Base-by-base conservation (phyloP, 2,888 invertebrate genomes). In the Frankliniella fusca region DNA sequence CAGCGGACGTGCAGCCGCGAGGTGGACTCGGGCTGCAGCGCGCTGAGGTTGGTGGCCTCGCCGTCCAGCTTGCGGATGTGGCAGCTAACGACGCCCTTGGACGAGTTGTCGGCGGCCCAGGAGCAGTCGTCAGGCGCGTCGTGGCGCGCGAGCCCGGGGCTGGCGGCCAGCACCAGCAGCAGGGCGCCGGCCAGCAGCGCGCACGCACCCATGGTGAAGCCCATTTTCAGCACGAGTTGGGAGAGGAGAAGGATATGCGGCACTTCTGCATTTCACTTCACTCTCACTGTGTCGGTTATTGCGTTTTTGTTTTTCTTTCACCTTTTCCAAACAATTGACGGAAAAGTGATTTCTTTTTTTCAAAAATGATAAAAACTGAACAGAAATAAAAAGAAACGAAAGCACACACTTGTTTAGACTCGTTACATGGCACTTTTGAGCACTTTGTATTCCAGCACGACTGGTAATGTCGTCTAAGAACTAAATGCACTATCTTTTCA, bases 1-100 rank as follows among this genome's bases (percentile, higher is more conserved):
- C 96, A 96, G 86, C 92, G 92, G 84, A 97, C 91, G 85, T 92
- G 91, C 84, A 97, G 89, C 84, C 91, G 92, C 84, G 92, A 92
- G 80, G 95, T 93, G 81, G 93, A 92, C 87, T 95, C 95, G 79
- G 93, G 90, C 83, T 89, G 89, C 81, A 90, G 89, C 80, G 91
- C 90, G 84, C 91, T 92, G 83, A 93, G 90, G 86, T 93, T 93
- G 85, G 92, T 90, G 81, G 92, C 92, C 84, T 92, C 91, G 82
- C 92, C 91, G 85, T 94, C 94, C 83, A 94, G 90, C 84, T 93
- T 92, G 85, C 94, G 90, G 86, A 94, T 89, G 86, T 91, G 91
- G 88, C 95, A 95, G 83, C 92, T 90, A 84, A 93, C 91, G 85
- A 90, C 90, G 85, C 91, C 83, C 70, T 87, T 86, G 83, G 84